These are phyloP conservation scores for Drosophila navojoa DNA, from an alignment of 1,140 invertebrate species.

Conservation along the genomic window DNA sequence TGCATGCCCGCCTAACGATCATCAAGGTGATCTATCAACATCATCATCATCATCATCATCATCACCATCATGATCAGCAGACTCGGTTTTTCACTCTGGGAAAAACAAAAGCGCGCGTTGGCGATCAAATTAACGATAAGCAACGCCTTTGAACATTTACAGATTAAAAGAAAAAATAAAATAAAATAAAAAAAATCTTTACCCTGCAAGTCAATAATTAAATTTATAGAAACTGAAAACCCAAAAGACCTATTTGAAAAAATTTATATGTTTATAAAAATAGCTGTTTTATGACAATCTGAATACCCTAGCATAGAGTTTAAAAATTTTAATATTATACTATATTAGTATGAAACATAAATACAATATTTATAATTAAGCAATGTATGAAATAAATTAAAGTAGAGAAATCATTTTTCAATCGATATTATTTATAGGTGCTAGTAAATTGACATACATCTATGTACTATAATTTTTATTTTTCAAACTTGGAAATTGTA, in stretches of 20 bases:
- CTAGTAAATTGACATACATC: too few species aligned
- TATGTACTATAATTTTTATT: too few species aligned
- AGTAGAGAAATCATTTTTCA: too few species aligned
- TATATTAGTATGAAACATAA: background rate
- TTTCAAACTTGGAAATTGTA: too few species aligned
- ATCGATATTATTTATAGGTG: too few species aligned
- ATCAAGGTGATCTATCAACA: conserved; percentile 64
- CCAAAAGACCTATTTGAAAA: conserved; percentile 3
- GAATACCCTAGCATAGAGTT: background rate
- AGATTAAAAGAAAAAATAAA: background rate
- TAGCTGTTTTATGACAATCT: background rate
- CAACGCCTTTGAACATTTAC: conserved; percentile 28
- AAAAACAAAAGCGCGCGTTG: conserved; percentile 73
- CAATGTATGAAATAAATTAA: too few species aligned
- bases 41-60: conserved; percentile 22
- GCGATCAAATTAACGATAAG: conserved; percentile 76
- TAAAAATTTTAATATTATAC: background rate
- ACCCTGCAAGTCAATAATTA: conserved; percentile 61
- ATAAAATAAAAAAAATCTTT: conserved; percentile 39
- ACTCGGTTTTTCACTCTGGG: conserved; percentile 51
- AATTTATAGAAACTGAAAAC: conserved; percentile 63
- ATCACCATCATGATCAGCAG: conserved; percentile 6
- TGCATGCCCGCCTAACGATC: conserved; percentile 32
- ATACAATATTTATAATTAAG: too few species aligned
- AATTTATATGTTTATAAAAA: background rate